A percentile compares a stretch with the other conserved stretches of the same genome.
Conservation (phyloP, 2,113 vertebrate genomes). For the Megaptera novaeangliae region DNA sequence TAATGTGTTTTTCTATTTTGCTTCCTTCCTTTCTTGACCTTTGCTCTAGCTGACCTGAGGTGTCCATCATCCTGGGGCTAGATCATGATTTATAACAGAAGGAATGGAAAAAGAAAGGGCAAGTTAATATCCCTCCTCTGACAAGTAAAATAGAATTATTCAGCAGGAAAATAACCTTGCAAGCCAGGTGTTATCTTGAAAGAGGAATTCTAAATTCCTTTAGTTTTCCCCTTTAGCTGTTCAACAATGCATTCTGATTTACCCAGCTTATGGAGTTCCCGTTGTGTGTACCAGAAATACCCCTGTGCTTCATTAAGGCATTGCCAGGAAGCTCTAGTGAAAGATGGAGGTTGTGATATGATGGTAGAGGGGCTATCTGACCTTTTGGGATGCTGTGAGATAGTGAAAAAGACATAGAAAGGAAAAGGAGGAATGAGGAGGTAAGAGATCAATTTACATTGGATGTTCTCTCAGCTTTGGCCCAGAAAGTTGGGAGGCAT, state of each 20-base stretch:
- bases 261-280: neutral
- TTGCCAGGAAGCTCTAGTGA: neutral
- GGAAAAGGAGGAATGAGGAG: neutral
- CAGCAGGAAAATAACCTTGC: neutral
- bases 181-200: neutral
- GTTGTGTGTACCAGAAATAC: neutral
- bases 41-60: neutral
- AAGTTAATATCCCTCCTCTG: neutral
- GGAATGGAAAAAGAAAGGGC: neutral
- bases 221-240: neutral
- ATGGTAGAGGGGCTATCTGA: neutral
- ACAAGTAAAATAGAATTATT: neutral
- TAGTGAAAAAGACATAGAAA: neutral
- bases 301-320: neutral
- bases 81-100: constrained; percentile 18
- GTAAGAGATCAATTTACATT: neutral
- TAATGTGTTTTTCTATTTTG: neutral
- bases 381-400: neutral
- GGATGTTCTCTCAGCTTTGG: neutral
- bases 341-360: neutral
- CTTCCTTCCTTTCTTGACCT: neutral
- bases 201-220: constrained; percentile 23
- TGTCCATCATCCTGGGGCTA: neutral
- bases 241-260: neutral
- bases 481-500: neutral